Percentiles rank a stretch among this genome's conserved stretches.
phyloP scores from a whole-genome alignment of 2,888 invertebrate genomes.

The Dichetophora obliterata region DNA sequence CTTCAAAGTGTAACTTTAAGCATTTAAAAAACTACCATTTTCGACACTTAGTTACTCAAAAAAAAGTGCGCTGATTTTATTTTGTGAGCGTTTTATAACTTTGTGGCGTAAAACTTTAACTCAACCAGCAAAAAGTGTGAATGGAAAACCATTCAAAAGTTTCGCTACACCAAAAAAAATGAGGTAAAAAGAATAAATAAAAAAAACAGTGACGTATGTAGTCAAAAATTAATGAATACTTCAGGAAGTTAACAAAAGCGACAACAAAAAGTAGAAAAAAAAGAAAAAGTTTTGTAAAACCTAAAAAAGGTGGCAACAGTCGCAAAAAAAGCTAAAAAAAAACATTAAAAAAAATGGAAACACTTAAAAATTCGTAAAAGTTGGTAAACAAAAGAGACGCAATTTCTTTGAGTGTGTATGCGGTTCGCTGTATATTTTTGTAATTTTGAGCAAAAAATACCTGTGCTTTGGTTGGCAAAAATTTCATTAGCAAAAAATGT shows the following conservation, averaged over 20 bases:
- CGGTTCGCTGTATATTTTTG: too few relatives aligned
- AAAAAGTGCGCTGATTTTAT: too few relatives aligned
- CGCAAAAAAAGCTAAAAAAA: not conserved
- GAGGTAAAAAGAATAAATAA: too few relatives aligned
- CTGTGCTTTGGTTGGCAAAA: too few relatives aligned
- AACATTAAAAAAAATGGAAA: not conserved
- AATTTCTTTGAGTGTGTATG: not conserved
- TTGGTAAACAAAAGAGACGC: not conserved
- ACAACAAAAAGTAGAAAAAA: not conserved
- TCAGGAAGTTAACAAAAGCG: constrained; percentile 1
- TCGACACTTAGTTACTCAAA: too few relatives aligned
- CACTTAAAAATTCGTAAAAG: not conserved
- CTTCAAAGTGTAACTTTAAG: too few relatives aligned
- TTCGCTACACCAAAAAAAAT: too few relatives aligned
- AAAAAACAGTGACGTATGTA: too few relatives aligned
- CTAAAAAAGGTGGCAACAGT: not conserved
- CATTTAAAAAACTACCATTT: too few relatives aligned
- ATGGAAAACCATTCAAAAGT: not conserved
- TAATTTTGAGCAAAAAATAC: too few relatives aligned
- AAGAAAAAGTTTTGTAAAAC: not conserved
- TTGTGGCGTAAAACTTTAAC: not conserved
- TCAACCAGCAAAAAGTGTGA: not conserved
- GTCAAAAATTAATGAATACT: constrained; percentile 5
- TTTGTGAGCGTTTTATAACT: too few relatives aligned
- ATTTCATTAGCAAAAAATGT: not conserved